Base-by-base conservation (phyloP, 1,140 invertebrate genomes). In the Bombus vancouverensis region DNA sequence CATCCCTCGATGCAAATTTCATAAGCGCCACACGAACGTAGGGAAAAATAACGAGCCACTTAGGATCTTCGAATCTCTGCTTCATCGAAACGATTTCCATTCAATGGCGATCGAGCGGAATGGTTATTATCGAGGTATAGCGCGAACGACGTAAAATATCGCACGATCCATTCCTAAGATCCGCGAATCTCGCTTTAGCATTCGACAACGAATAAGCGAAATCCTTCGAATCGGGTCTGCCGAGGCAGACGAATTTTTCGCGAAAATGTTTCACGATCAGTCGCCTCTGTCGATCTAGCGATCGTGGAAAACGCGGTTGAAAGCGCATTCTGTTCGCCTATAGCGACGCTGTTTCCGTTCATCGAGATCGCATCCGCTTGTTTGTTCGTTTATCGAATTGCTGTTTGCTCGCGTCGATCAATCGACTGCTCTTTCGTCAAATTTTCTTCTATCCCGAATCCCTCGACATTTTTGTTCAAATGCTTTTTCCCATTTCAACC, bases 321-420 rank as follows among this genome's bases (percentile, higher is more conserved):
- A 22, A 73, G n/a, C 15, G 74, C 13, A 39, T 25, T 53, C 53
- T n/a, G 22, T 53, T 22, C 18, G 1, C 5, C 47, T 53, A 53
- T 53, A 53, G 47, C 47, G 18, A 53, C 12, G 32, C n/a, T 70
- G 34, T 81, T 62, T 72, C 68, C 37, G n/a, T 62, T 70, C 68
- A 4, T n/a, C 70, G 44, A 81, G 70, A 73, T 72, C 47, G 44
- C 37, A 22, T 73, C 39, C 81, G 59, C 10, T 18, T 75, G 72
- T 83, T 76, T 76, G 57, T 44, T 39, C 81, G 71, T 47, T 83
- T 75, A 66, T 75, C 81, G 81, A 47, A 47, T 66, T 32, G 53
- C 25, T 65, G 28, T 59, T 65, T 47, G 37, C 57, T 28, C n/a
- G 34, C 12, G 4, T 22, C 66, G 18, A 53, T 34, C 66, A 12